These are phyloP conservation scores for Panagrolaimus sp. DNA, from an alignment of 1,140 invertebrate species.

Conservation along the genomic window DNA sequence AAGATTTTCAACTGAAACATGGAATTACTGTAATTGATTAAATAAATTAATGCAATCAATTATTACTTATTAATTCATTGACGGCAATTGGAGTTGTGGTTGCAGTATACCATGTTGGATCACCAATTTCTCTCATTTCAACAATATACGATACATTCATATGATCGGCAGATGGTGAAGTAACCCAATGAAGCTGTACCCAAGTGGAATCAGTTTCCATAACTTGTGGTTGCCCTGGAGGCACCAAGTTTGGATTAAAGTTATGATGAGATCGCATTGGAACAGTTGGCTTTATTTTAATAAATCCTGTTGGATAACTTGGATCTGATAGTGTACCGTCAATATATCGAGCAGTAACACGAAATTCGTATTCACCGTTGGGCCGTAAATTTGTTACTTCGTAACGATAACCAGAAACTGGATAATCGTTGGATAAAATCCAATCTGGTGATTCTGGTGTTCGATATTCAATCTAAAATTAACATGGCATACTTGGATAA, in stretches of 20 bases:
- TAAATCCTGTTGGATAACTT: constrained; percentile 48
- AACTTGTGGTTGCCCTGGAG: constrained; percentile 51
- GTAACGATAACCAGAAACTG: constrained; percentile 30
- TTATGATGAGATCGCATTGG: constrained; percentile 29
- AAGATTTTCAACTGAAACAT: constrained; percentile 39
- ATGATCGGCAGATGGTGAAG: constrained; percentile 21
- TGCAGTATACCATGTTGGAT: constrained; percentile 42
- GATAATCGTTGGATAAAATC: constrained; percentile 43
- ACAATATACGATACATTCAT: constrained; percentile 49
- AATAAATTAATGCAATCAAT: too few relatives aligned
- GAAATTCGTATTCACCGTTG: constrained; percentile 58
- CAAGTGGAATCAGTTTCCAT: constrained; percentile 45
- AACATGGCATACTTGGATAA: neutral
- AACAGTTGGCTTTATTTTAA: constrained; percentile 45
- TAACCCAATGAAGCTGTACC: constrained; percentile 50
- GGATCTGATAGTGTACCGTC: constrained; percentile 49
- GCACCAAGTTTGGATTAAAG: constrained; percentile 18
- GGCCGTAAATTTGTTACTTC: constrained; percentile 52
- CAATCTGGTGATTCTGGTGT: constrained; percentile 33
- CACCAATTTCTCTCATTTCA: constrained; percentile 51
- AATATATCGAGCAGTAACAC: constrained; percentile 48
- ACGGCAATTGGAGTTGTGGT: constrained; percentile 22
- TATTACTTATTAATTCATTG: constrained; percentile 26
- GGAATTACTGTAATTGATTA: too few relatives aligned
- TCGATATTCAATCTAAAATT: constrained; percentile 46